These are phyloP conservation scores for Caenorhabditis tropicalis DNA, from an alignment of 1,140 invertebrate species.

Conservation along the genomic window DNA sequence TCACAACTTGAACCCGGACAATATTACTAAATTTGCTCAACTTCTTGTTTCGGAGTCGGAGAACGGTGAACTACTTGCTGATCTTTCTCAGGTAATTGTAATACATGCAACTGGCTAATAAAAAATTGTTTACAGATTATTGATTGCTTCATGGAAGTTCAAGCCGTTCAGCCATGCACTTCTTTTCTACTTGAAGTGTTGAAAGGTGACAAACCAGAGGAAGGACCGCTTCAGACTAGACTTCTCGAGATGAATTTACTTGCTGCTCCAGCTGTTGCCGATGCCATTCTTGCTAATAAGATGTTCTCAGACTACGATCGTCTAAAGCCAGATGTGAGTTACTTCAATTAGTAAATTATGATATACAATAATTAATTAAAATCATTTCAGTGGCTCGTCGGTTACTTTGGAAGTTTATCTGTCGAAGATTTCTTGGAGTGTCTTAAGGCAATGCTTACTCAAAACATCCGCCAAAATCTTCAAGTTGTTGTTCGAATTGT, in stretches of 20 bases:
- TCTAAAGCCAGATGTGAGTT: slow-evolving; percentile 80
- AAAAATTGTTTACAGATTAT: slow-evolving; percentile 81
- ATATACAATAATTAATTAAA: too few relatives aligned
- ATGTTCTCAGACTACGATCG: slow-evolving; percentile 99
- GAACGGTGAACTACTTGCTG: slow-evolving; percentile 89
- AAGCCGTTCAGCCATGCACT: slow-evolving; percentile 98
- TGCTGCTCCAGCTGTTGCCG: slow-evolving; percentile 96
- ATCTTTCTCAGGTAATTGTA: slow-evolving; percentile 83
- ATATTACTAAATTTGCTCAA: slow-evolving; percentile 81
- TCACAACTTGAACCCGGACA: slow-evolving; percentile 88
- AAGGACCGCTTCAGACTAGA: slow-evolving; percentile 93
- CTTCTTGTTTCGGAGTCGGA: slow-evolving; percentile 89
- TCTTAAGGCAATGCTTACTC: slow-evolving; percentile 94
- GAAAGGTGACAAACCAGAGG: slow-evolving; percentile 94
- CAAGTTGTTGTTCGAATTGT: slow-evolving; percentile 97
- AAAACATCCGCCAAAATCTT: slow-evolving; percentile 96
- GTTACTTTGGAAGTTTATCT: slow-evolving; percentile 95
- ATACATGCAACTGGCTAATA: not conserved
- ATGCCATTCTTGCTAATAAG: slow-evolving; percentile 97
- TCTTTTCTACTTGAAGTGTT: slow-evolving; percentile 94
- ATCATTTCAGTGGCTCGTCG: slow-evolving; percentile 88
- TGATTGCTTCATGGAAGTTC: slow-evolving; percentile 99
- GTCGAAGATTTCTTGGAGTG: slow-evolving; percentile 99
- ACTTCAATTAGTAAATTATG: not conserved
- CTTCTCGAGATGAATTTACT: slow-evolving; percentile 98